These are phyloP conservation scores for Lepilemur ruficaudatus DNA, from an alignment of 2,797 vertebrate species.

Conservation along the genomic window DNA sequence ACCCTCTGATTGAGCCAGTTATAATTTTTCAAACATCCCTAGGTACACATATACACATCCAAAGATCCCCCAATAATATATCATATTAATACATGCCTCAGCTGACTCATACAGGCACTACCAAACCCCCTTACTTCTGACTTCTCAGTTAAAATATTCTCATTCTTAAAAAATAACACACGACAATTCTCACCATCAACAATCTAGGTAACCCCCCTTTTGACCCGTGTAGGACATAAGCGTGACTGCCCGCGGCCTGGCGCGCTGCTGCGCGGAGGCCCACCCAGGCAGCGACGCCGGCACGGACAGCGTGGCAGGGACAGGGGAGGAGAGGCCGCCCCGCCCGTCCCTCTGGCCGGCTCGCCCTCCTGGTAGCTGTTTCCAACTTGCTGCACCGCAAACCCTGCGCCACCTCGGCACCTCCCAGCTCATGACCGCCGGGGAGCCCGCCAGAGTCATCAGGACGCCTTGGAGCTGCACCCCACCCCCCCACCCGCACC, in stretches of 20 bases:
- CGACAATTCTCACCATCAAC: not conserved
- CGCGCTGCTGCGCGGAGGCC: not conserved
- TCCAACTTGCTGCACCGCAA: too few relatives aligned
- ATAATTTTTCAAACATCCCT: not conserved
- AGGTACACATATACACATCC: not conserved
- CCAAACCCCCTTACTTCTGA: not conserved
- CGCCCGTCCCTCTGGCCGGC: too few relatives aligned
- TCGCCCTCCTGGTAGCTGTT: too few relatives aligned
- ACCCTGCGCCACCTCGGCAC: too few relatives aligned
- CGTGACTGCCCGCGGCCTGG: not conserved
- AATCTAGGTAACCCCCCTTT: not conserved
- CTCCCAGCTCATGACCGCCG: too few relatives aligned
- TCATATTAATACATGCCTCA: too few relatives aligned
- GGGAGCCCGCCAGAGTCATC: too few relatives aligned
- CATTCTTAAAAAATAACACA: not conserved
- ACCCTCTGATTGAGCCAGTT: not conserved
- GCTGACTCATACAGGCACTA: not conserved
- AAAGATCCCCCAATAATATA: not conserved
- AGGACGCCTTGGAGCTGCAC: accelerated
- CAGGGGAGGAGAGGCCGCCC: too few relatives aligned
- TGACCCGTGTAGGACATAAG: not conserved
- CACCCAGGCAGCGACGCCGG: not conserved
- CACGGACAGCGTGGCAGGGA: too few relatives aligned
- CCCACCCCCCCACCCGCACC: too few relatives aligned
- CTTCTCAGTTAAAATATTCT: not conserved